A percentile compares a stretch with the other conserved stretches of the same genome.
Evolutionary conservation across 2,113 vertebrate genomes (phyloP).

Genomic region (Coregonus clupeaformis): DNA sequence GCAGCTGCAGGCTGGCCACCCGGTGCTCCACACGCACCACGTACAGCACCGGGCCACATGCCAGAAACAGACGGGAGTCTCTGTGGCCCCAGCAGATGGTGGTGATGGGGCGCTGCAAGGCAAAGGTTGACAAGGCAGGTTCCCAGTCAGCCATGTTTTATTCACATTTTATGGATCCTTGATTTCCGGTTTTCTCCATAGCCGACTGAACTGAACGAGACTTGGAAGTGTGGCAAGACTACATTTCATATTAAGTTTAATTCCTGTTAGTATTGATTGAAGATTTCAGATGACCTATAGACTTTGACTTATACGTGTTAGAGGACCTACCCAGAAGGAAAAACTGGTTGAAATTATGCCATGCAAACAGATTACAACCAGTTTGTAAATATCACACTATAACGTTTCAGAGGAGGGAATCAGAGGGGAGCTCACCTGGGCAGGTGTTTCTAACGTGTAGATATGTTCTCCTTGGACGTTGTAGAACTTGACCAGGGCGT

Average conservation of each 20-base stretch:
- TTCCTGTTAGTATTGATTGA: not conserved
- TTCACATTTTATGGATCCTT: not conserved
- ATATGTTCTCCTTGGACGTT: conserved; percentile 96
- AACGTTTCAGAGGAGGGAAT: conserved; percentile 25
- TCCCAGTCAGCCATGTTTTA: not conserved
- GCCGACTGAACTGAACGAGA: too few relatives aligned
- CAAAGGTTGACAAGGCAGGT: conserved; percentile 12
- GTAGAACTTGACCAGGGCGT: conserved; percentile 94
- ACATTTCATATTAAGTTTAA: not conserved
- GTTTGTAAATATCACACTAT: too few relatives aligned
- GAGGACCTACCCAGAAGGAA: too few relatives aligned
- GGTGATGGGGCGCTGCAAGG: conserved; percentile 90
- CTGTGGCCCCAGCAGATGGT: conserved; percentile 98
- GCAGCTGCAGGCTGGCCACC: conserved; percentile 92
- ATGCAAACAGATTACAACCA: too few relatives aligned
- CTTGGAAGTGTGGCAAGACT: too few relatives aligned
- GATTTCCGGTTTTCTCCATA: too few relatives aligned
- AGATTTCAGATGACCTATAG: not conserved
- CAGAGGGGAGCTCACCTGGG: conserved; percentile 77
- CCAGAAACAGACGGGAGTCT: conserved; percentile 92
- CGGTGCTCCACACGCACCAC: conserved; percentile 96
- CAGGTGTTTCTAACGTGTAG: conserved; percentile 95
- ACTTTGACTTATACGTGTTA: too few relatives aligned
- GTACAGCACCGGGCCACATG: conserved; percentile 89
- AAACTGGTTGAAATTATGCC: too few relatives aligned